These are phyloP conservation scores for Apteryx mantelli DNA, from an alignment of 2,113 vertebrate species.

Conservation along the genomic window DNA sequence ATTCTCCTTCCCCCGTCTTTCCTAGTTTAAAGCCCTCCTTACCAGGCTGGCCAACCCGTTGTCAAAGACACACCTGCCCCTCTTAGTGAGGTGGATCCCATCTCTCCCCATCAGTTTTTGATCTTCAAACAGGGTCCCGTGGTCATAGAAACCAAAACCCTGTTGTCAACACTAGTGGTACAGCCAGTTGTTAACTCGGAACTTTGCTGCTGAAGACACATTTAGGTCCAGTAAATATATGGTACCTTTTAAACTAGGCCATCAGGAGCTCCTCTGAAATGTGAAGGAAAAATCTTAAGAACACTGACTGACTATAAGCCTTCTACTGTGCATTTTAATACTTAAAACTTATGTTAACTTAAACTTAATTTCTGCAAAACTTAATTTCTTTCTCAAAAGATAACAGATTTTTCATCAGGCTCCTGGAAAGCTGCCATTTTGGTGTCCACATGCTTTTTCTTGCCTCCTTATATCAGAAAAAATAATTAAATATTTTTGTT, in stretches of 20 bases:
- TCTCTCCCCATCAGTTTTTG: too few relatives aligned
- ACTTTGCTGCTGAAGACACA: not conserved
- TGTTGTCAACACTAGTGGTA: too few relatives aligned
- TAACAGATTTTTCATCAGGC: conserved; percentile 63
- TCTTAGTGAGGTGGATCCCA: too few relatives aligned
- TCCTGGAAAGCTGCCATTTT: conserved; percentile 67
- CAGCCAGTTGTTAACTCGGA: too few relatives aligned
- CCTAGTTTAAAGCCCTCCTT: too few relatives aligned
- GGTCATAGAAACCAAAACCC: too few relatives aligned
- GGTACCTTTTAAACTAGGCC: not conserved
- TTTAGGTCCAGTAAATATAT: not conserved
- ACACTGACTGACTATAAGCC: not conserved
- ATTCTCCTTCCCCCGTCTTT: too few relatives aligned
- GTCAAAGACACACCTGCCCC: too few relatives aligned
- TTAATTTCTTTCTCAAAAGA: conserved; percentile 40
- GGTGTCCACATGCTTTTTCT: conserved; percentile 1
- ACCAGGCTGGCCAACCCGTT: too few relatives aligned
- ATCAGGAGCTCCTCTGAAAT: not conserved
- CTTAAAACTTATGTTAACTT: too few relatives aligned
- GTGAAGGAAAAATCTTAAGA: not conserved
- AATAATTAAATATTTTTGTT: conserved; percentile 46
- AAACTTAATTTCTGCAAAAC: not conserved
- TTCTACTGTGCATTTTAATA: conserved; percentile 5
- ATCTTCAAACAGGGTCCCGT: too few relatives aligned
- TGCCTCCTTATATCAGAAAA: not conserved